Evolutionary conservation across 2,888 invertebrate genomes (phyloP), one percentile per base, ranked within the genome.

Genomic region (Cataglyphis rosenhaueri): DNA sequence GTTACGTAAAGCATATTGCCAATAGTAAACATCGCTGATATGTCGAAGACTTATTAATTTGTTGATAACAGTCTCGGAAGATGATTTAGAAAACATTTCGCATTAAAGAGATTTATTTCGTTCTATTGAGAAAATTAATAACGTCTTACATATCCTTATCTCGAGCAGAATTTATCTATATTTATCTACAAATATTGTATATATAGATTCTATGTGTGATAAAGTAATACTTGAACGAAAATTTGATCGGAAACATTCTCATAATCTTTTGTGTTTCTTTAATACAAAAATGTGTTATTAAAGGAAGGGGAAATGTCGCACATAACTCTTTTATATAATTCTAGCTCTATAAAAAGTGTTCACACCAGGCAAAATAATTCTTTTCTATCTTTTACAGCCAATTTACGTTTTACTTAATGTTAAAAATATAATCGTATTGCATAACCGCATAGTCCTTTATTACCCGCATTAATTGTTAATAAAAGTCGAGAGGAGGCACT

Each of bases 401-500:
- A 81, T 76, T 76, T 76, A 76, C 18, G 15, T n/a, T 76, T 78
- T 81, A 76, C 79, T 81, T 76, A 75, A 64, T 21, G 52, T 78
- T 64, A 81, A 79, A 79, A 78, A 78, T 59, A 79, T 44, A 79
- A 57, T 71, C 59, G 35, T 25, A 35, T 59, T 44, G 44, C 59
- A 73, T 71, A 79, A 71, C 59, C 73, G 78, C 44, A 29, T 29
- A 29, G 48, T 29, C 61, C 48, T 71, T 52, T 75, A 38, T 84
- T 66, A 57, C 52, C 35, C 25, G 68, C 70, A 84, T 81, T 84
- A 85, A 85, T 84, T 82, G 82, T 82, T 82, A 82, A 84, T 84
- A 84, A 85, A 85, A 84, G 81, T 84, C 75, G 65, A 32, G 65
- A 75, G 71, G 55, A 83, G 55, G 68, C 65, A 70, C 57, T 81